Evolutionary conservation across 2,113 vertebrate species (phyloP), one percentile per base, ranked within the genome.

Genomic region (Glaucidium brasilianum): DNA sequence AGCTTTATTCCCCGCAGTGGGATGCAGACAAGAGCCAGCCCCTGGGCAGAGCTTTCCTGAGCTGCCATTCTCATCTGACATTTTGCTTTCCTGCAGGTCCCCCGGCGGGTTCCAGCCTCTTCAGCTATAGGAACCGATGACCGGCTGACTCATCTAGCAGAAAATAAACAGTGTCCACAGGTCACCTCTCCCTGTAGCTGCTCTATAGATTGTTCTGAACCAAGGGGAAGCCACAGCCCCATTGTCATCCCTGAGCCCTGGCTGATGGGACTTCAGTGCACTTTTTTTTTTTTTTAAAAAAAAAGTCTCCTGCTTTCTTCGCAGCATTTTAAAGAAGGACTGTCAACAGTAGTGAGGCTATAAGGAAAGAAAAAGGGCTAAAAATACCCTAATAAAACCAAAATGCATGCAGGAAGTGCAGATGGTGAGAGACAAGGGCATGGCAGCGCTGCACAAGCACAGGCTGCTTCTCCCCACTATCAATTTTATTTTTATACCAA

Each of bases 381-480:
- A 94, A 93, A 96, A 95, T 81, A 88, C 88, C 43, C 64, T 58
- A 86, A 94, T 47, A 67, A 90, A 86, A 25, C 29, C 82, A 3
- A 77, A 85, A 47, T 0, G 63, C 85, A 17, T 1, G 16, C 84
- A 49, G 73, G 69, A 72, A 60, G 69, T 26, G 90, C 96, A 80
- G 95, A 50, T 55, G 93, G 95, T 19, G 76, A 73, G 85, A 71
- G 90, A 47, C 82, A 84, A 92, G 95, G 94, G 96, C 96, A 92
- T 1, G 26, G 82, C 83, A 71, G 93, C 2, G 2, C 68, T 4
- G 84, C 63, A 11, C 49, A 2, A 30, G 60, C 85, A n/a, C 68
- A 10, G 84, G 67, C 82, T 85, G 85, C 95, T 59, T 56, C 92
- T 87, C 71, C 75, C 41, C 7, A 6, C 90, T 20, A 43, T 22